Evolutionary conservation across 2,888 invertebrate genomes (phyloP).

Genomic region (Cephalotes varians): DNA sequence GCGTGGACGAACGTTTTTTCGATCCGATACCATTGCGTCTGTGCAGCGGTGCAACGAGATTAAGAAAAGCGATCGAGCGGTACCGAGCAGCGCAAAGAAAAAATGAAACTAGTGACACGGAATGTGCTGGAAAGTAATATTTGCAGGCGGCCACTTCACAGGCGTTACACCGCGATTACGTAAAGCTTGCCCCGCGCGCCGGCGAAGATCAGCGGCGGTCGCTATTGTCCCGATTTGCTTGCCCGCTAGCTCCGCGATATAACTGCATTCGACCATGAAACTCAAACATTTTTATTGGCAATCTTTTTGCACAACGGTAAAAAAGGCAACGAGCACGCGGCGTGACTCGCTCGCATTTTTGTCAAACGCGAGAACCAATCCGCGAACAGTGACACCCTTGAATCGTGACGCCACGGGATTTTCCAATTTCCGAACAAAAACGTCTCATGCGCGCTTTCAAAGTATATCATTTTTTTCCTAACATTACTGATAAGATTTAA

Average conservation of each 20-base stretch:
- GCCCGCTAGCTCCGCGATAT: slow-evolving; percentile 64
- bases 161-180: slow-evolving; percentile 68
- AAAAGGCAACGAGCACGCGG: slow-evolving; percentile 57
- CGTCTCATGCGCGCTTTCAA: slow-evolving; percentile 1
- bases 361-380: slow-evolving; percentile 47
- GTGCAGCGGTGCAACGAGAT: slow-evolving; percentile 25
- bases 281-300: slow-evolving; percentile 68
- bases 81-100: not conserved
- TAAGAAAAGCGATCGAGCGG: slow-evolving; percentile 38
- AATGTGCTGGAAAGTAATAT: slow-evolving; percentile 75
- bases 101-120: slow-evolving; percentile 61
- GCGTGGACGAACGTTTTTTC: slow-evolving; percentile 39
- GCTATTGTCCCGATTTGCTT: slow-evolving; percentile 70
- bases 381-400: slow-evolving; percentile 59
- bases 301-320: slow-evolving; percentile 63
- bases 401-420: slow-evolving; percentile 44
- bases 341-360: slow-evolving; percentile 65
- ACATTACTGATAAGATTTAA: not conserved
- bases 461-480: not conserved
- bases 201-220: slow-evolving; percentile 52
- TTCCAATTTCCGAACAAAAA: slow-evolving; percentile 6
- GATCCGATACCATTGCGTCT: slow-evolving; percentile 26
- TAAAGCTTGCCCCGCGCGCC: slow-evolving; percentile 56
- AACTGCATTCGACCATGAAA: slow-evolving; percentile 74
- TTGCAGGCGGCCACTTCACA: slow-evolving; percentile 58